These are phyloP conservation scores for Aviceda subcristata DNA, from an alignment of 2,113 vertebrate genomes.

Conservation along the genomic window DNA sequence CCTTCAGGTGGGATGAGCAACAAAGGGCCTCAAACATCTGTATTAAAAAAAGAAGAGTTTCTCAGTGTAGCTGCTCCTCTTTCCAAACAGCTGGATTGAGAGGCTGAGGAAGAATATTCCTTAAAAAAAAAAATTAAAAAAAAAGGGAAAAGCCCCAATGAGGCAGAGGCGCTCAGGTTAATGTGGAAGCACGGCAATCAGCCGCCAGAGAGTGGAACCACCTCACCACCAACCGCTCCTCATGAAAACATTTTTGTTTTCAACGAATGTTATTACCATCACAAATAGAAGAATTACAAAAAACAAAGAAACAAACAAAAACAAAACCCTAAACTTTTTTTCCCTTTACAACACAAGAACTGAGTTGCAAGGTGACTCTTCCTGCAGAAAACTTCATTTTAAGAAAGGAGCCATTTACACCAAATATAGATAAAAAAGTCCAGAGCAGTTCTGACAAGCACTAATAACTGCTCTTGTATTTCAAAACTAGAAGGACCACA, in stretches of 20 bases:
- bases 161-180: background rate
- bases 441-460: background rate
- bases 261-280: background rate
- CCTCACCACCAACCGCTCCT: background rate
- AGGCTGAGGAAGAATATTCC: background rate
- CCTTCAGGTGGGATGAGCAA: background rate
- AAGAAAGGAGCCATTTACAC: background rate
- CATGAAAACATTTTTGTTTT: background rate
- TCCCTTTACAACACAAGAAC: background rate
- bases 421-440: constrained; percentile 1
- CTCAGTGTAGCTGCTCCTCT: background rate
- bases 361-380: background rate
- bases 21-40: background rate
- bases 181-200: rapidly evolving
- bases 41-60: background rate
- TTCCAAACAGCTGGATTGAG: background rate
- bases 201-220: rapidly evolving
- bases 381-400: background rate
- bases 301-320: background rate
- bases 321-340: background rate
- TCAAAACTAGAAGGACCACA: background rate
- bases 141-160: background rate
- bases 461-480: background rate
- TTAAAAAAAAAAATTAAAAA: background rate
- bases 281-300: background rate